Evolutionary conservation across 2,113 vertebrate species (phyloP).

Genomic region (Lepidothrix coronata): DNA sequence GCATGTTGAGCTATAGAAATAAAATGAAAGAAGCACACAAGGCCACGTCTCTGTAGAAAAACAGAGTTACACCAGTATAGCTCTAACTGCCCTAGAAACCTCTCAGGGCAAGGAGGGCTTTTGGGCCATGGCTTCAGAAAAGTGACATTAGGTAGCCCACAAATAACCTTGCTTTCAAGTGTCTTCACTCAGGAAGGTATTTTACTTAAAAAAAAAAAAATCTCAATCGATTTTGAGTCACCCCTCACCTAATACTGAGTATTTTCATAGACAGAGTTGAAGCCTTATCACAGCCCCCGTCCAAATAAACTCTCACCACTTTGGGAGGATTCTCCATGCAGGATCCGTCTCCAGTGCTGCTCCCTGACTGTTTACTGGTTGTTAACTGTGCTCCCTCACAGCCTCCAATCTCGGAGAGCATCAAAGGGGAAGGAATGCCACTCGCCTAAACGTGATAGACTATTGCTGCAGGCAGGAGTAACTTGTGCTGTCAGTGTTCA

Average conservation of each 20-base stretch:
- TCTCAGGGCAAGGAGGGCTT: background rate
- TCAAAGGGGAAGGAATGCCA: constrained; percentile 27
- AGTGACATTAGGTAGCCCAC: background rate
- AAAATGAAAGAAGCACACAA: background rate
- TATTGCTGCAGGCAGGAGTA: constrained; percentile 68
- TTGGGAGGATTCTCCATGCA: background rate
- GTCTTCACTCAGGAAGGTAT: background rate
- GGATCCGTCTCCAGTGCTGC: background rate
- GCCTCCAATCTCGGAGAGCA: background rate
- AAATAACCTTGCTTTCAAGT: background rate
- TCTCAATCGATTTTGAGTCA: background rate
- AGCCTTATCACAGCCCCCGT: background rate
- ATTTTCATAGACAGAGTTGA: background rate
- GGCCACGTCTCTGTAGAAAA: background rate
- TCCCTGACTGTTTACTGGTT: background rate
- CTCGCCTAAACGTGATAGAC: constrained; percentile 63
- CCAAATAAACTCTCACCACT: background rate
- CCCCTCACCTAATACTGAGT: background rate
- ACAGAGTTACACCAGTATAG: background rate
- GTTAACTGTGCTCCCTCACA: background rate
- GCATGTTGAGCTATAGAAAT: background rate
- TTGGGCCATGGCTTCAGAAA: background rate
- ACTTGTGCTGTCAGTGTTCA: constrained; percentile 71
- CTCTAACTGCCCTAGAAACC: background rate
- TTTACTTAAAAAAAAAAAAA: background rate